These are phyloP conservation scores for Phortica variegata DNA, from an alignment of 1,140 invertebrate species.

Conservation along the genomic window DNA sequence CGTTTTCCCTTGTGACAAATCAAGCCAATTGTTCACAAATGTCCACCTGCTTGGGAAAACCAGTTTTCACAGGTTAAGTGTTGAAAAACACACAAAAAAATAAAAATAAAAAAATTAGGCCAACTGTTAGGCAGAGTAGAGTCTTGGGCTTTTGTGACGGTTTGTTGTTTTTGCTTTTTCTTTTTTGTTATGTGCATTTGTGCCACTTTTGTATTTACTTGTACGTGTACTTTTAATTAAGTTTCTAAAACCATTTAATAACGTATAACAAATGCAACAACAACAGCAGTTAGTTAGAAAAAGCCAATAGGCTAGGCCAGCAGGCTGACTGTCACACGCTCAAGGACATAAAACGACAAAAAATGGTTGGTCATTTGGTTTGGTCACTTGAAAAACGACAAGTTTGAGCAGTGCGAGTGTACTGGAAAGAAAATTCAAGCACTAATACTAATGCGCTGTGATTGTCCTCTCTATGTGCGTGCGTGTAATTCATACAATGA, in stretches of 20 bases:
- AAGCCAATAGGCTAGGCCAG: conserved; percentile 25
- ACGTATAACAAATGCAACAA: neutral
- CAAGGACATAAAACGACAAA: neutral
- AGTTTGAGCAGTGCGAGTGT: conserved; percentile 31
- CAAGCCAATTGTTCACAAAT: no score
- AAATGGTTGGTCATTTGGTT: neutral
- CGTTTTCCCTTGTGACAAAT: no score
- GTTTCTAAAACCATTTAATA: conserved; percentile 44
- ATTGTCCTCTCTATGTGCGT: neutral
- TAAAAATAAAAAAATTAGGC: no score
- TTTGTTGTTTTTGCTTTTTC: conserved; percentile 7
- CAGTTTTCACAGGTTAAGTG: conserved; percentile 21
- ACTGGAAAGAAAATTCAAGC: conserved; percentile 24
- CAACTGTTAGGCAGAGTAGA: conserved; percentile 7
- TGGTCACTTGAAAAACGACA: conserved; percentile 20
- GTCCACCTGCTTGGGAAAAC: conserved; percentile 5
- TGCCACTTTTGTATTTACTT: no score
- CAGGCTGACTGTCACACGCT: conserved; percentile 27
- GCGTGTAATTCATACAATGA: neutral
- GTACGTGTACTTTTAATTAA: conserved; percentile 44
- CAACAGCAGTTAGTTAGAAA: conserved; percentile 3
- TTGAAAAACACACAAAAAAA: neutral
- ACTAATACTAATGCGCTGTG: conserved; percentile 2
- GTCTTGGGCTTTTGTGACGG: conserved; percentile 4
- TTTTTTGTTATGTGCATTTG: conserved; percentile 23